Base-by-base conservation (phyloP, 53 echinoderm and acorn worm species). In the Zoroaster sp. region DNA sequence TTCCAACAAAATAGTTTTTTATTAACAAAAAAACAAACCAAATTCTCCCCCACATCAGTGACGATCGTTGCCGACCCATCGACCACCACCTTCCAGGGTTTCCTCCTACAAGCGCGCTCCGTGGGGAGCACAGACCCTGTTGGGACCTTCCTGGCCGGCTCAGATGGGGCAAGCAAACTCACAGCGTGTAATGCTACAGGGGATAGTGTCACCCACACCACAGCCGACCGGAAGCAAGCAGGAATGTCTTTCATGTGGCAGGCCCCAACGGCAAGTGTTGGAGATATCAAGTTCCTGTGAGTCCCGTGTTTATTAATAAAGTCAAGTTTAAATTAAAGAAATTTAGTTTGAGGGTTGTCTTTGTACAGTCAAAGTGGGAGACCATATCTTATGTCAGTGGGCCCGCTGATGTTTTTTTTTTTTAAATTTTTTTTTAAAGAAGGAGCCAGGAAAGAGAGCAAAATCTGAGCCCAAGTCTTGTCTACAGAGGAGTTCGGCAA, bases 241-340 rank as follows among this genome's bases (percentile, higher is more conserved):
- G 83, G 75, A 18, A 73, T 77, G 34, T 65, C 69, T 13, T 69
- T 91, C 46, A 82, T 81, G 6, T 93, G 94, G 94, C 33, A 72
- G 23, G 82, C 94, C 3, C 91, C 91, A 0, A 21, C 42, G 4
- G 43, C 69, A 25, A 51, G 46, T n/a, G 88, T 91, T 42, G 94
- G 94, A 23, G 51, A 87, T 25, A 72, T 93, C 55, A 38, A 83
- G 15, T 93, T 93, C 32, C 40, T 88, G 93, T 93, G 67, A 91
- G 93, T 93, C 0, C 30, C 18, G 8, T 42, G 7, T 10, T n/a
- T 68, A n/a, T n/a, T n/a, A n/a, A n/a, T n/a, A n/a, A n/a, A n/a
- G n/a, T n/a, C n/a, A n/a, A n/a, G n/a, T n/a, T n/a, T n/a, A n/a
- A n/a, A n/a, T n/a, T n/a, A n/a, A n/a, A n/a, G n/a, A n/a, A n/a